These are phyloP conservation scores for Tetropium fuscum DNA, from an alignment of 2,888 invertebrate genomes.

Conservation along the genomic window DNA sequence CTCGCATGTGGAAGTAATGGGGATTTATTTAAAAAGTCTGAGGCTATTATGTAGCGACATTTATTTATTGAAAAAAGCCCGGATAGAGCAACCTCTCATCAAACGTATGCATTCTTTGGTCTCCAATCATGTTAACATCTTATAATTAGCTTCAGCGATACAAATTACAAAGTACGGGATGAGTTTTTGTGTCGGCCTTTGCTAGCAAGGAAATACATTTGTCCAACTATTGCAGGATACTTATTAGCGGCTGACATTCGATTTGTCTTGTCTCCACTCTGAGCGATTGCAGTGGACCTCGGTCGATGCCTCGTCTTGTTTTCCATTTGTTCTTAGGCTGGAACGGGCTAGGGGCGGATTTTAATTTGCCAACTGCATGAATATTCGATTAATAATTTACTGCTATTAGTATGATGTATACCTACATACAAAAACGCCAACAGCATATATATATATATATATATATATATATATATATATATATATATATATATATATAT, in stretches of 20 bases:
- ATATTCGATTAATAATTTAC: conserved; percentile 61
- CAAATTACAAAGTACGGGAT: conserved; percentile 66
- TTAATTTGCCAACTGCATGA: conserved; percentile 63
- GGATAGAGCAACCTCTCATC: conserved; percentile 56
- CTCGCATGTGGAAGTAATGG: conserved; percentile 5
- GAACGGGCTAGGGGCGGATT: conserved; percentile 56
- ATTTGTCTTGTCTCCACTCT: conserved; percentile 68
- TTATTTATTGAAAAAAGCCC: conserved; percentile 53
- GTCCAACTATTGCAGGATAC: conserved; percentile 67
- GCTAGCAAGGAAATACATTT: conserved; percentile 66
- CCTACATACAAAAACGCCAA: too few relatives aligned
- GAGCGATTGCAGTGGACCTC: conserved; percentile 60
- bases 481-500: too few relatives aligned
- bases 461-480: too few relatives aligned
- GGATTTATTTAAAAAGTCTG: conserved; percentile 7
- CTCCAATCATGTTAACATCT: conserved; percentile 54
- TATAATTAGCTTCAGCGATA: conserved; percentile 66
- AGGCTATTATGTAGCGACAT: conserved; percentile 42
- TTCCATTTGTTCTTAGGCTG: conserved; percentile 40
- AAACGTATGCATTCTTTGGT: conserved; percentile 53
- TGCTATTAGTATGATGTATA: conserved; percentile 57
- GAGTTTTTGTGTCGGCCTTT: conserved; percentile 64
- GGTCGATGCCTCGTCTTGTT: conserved; percentile 45
- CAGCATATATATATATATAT: too few relatives aligned
- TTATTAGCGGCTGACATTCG: conserved; percentile 70